Percentiles rank a stretch among this genome's conserved stretches.
phyloP scores from a whole-genome alignment of 1,140 invertebrate species.

The Psix sp. region DNA sequence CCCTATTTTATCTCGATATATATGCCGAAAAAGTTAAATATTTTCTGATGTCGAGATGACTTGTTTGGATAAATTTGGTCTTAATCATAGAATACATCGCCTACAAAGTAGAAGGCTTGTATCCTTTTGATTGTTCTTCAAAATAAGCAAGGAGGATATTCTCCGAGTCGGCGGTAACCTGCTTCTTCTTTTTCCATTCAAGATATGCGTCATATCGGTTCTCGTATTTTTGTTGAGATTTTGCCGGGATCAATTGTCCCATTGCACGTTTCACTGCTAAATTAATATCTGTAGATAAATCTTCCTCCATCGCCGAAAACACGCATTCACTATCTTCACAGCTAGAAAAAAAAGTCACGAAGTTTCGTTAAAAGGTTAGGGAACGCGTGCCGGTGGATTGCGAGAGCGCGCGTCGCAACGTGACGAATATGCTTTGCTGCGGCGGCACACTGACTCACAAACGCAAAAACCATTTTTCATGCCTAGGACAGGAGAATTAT shows the following conservation, averaged over 20 bases:
- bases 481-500: too few species aligned
- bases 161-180: background rate
- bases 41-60: background rate
- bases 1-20: background rate
- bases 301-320: background rate
- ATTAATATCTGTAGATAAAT: background rate
- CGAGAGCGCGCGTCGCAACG: too few species aligned
- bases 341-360: too few species aligned
- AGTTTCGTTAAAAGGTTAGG: too few species aligned
- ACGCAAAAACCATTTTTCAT: too few species aligned
- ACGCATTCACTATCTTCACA: too few species aligned
- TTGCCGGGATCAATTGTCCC: background rate
- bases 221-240: background rate
- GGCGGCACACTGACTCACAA: too few species aligned
- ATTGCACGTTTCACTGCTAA: background rate
- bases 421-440: too few species aligned
- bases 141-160: background rate
- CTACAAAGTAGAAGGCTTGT: background rate
- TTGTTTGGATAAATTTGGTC: constrained; percentile 1
- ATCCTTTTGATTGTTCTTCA: constrained; percentile 1
- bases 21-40: background rate
- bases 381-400: too few species aligned
- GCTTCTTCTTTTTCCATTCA: background rate
- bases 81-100: constrained; percentile 1
- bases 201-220: background rate